phyloP scores from a whole-genome alignment of 2,888 invertebrate genomes.

The Cryptocheilus praepositus region DNA sequence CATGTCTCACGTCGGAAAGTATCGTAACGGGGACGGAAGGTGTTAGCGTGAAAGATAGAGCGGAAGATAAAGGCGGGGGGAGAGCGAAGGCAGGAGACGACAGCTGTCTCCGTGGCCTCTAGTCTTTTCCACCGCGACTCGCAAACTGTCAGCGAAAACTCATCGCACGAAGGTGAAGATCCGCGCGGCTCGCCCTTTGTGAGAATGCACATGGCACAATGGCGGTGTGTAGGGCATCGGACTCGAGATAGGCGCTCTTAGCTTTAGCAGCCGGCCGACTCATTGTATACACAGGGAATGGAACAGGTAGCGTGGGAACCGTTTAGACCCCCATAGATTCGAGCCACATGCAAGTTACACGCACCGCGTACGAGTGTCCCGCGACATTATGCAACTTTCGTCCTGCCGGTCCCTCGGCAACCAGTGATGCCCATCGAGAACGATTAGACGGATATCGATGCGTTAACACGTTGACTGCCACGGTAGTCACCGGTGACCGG shows the following conservation, averaged over 20 bases:
- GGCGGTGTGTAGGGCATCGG: slow-evolving; percentile 8
- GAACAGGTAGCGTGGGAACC: slow-evolving; percentile 73
- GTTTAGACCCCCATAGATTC: slow-evolving; percentile 66
- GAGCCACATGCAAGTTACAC: slow-evolving; percentile 26
- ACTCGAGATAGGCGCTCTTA: slow-evolving; percentile 43
- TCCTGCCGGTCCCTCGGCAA: slow-evolving; percentile 12
- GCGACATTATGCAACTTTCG: slow-evolving; percentile 43
- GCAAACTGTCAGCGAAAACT: no score
- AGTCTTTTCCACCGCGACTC: no score
- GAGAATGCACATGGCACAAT: slow-evolving; percentile 25
- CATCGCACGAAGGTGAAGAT: neutral
- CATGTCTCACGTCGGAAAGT: no score
- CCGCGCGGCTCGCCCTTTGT: slow-evolving; percentile 10
- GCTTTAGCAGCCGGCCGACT: slow-evolving; percentile 32
- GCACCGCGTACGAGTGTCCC: slow-evolving; percentile 25
- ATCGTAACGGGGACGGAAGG: no score
- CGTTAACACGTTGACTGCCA: no score
- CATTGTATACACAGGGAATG: slow-evolving; percentile 38
- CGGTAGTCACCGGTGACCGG: neutral
- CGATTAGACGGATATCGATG: slow-evolving; percentile 3
- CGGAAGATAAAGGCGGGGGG: neutral
- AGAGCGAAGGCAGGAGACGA: neutral
- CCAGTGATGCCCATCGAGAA: slow-evolving; percentile 17
- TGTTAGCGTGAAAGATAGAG: neutral
- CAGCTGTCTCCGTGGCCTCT: no score